phyloP scores from a whole-genome alignment of 2,888 invertebrate species.

The Hybos culiciformis region DNA sequence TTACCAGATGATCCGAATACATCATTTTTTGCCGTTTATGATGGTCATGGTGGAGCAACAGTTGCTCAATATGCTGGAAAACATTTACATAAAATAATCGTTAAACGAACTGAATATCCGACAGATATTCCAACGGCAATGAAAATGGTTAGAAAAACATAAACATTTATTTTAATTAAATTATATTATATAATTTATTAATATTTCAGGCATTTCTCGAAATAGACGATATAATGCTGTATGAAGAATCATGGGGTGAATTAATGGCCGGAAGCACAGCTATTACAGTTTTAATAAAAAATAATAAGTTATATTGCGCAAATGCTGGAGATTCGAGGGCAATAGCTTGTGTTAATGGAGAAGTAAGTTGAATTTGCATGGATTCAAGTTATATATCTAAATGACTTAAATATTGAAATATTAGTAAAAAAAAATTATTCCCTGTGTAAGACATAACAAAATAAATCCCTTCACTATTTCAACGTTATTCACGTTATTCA shows the following conservation, averaged over 20 bases:
- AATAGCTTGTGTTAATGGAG: slow-evolving; percentile 74
- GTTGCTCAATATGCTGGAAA: slow-evolving; percentile 92
- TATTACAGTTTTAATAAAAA: slow-evolving; percentile 70
- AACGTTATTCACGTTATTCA: too few relatives aligned
- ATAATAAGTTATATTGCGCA: slow-evolving; percentile 78
- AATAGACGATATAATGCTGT: slow-evolving; percentile 83
- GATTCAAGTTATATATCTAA: too few relatives aligned
- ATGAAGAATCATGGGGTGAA: slow-evolving; percentile 74
- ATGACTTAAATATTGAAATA: not conserved
- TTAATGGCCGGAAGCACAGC: slow-evolving; percentile 94
- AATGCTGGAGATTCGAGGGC: slow-evolving; percentile 97
- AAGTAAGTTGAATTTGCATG: slow-evolving; percentile 39
- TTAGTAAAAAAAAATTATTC: not conserved
- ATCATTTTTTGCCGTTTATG: slow-evolving; percentile 94
- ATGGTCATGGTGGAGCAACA: slow-evolving; percentile 54
- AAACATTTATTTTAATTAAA: not conserved
- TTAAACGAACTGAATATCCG: slow-evolving; percentile 67
- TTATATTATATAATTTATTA: slow-evolving; percentile 4
- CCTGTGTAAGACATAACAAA: too few relatives aligned
- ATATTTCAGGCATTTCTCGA: slow-evolving; percentile 65
- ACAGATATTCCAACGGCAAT: slow-evolving; percentile 73
- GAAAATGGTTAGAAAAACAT: slow-evolving; percentile 46
- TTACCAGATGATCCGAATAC: slow-evolving; percentile 85
- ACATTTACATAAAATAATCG: slow-evolving; percentile 85
- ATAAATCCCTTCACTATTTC: too few relatives aligned